Evolutionary conservation across 2,888 invertebrate genomes (phyloP).

Genomic region (Ischnus inquisitorius): DNA sequence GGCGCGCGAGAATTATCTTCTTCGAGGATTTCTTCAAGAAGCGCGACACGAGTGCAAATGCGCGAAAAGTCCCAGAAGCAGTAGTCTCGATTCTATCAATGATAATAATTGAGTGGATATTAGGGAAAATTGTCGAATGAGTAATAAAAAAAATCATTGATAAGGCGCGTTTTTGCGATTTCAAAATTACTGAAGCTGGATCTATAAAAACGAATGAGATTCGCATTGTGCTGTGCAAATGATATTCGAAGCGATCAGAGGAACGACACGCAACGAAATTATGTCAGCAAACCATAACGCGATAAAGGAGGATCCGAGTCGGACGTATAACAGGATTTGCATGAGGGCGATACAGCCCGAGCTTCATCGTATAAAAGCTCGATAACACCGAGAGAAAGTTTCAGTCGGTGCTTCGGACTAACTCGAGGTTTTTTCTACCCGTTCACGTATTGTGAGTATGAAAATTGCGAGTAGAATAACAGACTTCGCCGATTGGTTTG

Average conservation of each 20-base stretch:
- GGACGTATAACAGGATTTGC: conserved; percentile 63
- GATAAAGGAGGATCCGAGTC: conserved; percentile 52
- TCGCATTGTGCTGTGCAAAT: background rate
- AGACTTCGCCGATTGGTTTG: background rate
- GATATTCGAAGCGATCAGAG: background rate
- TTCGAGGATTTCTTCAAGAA: conserved; percentile 70
- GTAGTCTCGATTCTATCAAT: conserved; percentile 50
- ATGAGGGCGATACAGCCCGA: conserved; percentile 36
- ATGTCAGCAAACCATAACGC: conserved; percentile 61
- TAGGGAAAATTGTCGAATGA: background rate
- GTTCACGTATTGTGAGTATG: background rate
- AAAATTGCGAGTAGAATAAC: conserved; percentile 30
- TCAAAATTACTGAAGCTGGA: too few relatives aligned
- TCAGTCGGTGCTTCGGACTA: conserved; percentile 69
- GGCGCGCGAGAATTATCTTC: conserved; percentile 71
- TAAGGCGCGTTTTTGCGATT: too few relatives aligned
- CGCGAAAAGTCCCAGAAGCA: conserved; percentile 53
- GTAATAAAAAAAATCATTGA: too few relatives aligned
- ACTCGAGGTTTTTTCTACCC: conserved; percentile 40
- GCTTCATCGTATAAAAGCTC: conserved; percentile 68
- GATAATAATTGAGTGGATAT: conserved; percentile 16
- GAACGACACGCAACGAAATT: conserved; percentile 38
- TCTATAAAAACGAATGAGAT: background rate
- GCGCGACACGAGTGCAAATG: conserved; percentile 59
- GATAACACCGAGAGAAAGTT: conserved; percentile 28